These are phyloP conservation scores for Oryctolagus cuniculus DNA, from an alignment of 2,113 vertebrate genomes.

Conservation along the genomic window mOryCun1.1 NC_091435.1:93642501-93643000, in stretches of 20 bases:
- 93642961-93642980: constrained; percentile 51
- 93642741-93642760: neutral
- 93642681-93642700: constrained; percentile 19
- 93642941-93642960: constrained; percentile 49
- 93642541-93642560: neutral
- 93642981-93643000: constrained; percentile 25
- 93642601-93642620: constrained; percentile 21
- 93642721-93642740: constrained; percentile 1
- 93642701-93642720: constrained; percentile 22
- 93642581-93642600: constrained; percentile 1
- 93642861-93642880: neutral
- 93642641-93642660: constrained; percentile 3
- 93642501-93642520: neutral
- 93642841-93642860: neutral
- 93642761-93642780: neutral
- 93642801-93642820: neutral
- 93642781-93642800: constrained; percentile 11
- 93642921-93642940: constrained; percentile 42
- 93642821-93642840: constrained; percentile 81
- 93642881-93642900: neutral
- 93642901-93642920: neutral
- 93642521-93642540: neutral
- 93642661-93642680: neutral
- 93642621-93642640: neutral
- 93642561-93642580: constrained; percentile 27